Conservation (phyloP, 2,888 invertebrate genomes). For the Standfussiana lucernea region DNA sequence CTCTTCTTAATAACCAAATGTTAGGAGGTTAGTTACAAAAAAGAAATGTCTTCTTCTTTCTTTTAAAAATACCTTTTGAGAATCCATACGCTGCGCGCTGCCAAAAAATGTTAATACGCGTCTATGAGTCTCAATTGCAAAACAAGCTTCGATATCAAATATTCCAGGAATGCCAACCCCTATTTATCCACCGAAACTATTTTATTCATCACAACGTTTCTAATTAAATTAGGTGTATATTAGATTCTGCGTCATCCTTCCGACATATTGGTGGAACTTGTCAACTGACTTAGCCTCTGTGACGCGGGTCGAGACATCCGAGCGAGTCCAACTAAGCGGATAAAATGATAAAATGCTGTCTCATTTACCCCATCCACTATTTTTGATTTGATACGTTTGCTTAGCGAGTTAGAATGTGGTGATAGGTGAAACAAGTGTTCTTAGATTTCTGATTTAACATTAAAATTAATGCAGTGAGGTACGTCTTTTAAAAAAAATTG, state of each 20-base stretch:
- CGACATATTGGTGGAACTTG: slow-evolving; percentile 62
- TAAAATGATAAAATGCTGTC: slow-evolving; percentile 58
- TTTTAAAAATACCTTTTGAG: not conserved
- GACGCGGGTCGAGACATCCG: slow-evolving; percentile 65
- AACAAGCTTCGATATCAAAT: not conserved
- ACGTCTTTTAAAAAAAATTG: not conserved
- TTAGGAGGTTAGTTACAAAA: not conserved
- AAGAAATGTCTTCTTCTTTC: not conserved
- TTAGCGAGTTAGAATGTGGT: not conserved
- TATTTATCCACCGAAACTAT: slow-evolving; percentile 49
- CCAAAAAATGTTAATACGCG: not conserved
- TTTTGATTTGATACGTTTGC: slow-evolving; percentile 20
- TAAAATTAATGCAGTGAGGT: not conserved
- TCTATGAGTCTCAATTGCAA: not conserved
- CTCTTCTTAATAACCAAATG: not conserved
- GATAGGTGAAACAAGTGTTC: not conserved
- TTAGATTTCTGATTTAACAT: not conserved
- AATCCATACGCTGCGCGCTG: not conserved
- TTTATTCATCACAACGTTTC: slow-evolving; percentile 44
- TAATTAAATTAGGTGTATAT: slow-evolving; percentile 67
- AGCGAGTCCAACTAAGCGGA: slow-evolving; percentile 47
- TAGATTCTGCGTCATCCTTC: slow-evolving; percentile 56
- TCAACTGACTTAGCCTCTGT: slow-evolving; percentile 62
- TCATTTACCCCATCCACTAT: slow-evolving; percentile 44
- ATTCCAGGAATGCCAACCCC: slow-evolving; percentile 9